Evolutionary conservation across 2,797 vertebrate genomes (phyloP).

Genomic region (Chelonia mydas): DNA sequence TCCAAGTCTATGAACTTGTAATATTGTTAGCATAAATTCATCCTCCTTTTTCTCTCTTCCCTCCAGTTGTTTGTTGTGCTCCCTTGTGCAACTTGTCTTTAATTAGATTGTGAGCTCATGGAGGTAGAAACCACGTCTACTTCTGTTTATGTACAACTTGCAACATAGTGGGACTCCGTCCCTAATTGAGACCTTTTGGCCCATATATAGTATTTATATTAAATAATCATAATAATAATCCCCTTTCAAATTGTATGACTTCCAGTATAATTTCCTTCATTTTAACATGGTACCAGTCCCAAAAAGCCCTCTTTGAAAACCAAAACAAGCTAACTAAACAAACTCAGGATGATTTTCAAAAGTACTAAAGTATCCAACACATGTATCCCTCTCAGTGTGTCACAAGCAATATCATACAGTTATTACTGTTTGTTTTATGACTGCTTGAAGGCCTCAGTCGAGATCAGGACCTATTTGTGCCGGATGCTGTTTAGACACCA

Average conservation of each 20-base stretch:
- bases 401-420: neutral
- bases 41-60: neutral
- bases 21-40: neutral
- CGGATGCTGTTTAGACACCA: neutral
- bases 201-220: neutral
- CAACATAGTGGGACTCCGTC: neutral
- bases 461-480: neutral
- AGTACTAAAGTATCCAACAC: neutral
- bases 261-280: constrained; percentile 1
- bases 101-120: constrained; percentile 1
- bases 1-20: neutral
- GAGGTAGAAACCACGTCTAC: neutral
- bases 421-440: neutral
- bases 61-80: neutral
- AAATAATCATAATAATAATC: neutral
- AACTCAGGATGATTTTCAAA: neutral
- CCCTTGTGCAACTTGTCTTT: neutral
- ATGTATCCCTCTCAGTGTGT: neutral
- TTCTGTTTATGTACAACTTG: neutral
- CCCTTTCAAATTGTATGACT: constrained; percentile 1
- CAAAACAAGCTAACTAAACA: neutral
- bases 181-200: neutral
- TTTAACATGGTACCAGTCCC: neutral
- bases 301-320: neutral
- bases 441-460: neutral